Base-by-base conservation (phyloP, 2,888 invertebrate species). In the Oithona nana region DNA sequence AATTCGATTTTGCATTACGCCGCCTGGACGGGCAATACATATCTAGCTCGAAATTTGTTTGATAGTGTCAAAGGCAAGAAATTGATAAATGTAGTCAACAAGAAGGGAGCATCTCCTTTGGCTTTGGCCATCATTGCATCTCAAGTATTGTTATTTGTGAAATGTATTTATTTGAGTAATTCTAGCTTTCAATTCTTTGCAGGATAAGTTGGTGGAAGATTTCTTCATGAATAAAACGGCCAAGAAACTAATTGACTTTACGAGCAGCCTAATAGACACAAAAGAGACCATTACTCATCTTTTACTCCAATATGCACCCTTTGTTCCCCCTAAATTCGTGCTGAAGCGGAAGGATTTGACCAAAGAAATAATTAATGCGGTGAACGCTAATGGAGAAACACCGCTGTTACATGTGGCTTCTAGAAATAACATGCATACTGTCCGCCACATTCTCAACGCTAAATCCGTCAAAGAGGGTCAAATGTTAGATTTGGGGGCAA, bases 201-300 rank as follows among this genome's bases (percentile, higher is more conserved):
- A 54, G 54, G 54, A 54, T 26, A 22, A 50, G 26, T 3, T 49
- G n/a, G 59, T 59, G 1, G 59, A 59, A 50, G 59, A 59, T 24
- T 59, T 59, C 50, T 59, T 59, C 49, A 59, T 59, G 59, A 48
- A 59, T 28, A 59, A 59, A 26, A 8, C n/a, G 24, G 39, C 59
- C 48, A 59, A 59, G 49, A 59, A 24, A 8, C 24, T 28, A 6
- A 50, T 59, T 24, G 50, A 50, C 50, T 50, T 59, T 22, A 50
- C 22, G 16, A 26, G 26, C 28, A 48, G 24, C 4, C 20, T 59
- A 20, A 24, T 26, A 4, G 48, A 39, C 16, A 28, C 61, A n/a
- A 16, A 52, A 52, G 61, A 61, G 22, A 54, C 52, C 22, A 62
- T 57, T 39, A 20, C 39, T 4, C 62, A 62, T 56, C 31, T 62